These are phyloP conservation scores for Cyanoramphus novaezelandiae DNA, from an alignment of 2,113 vertebrate genomes.

Conservation along the genomic window DNA sequence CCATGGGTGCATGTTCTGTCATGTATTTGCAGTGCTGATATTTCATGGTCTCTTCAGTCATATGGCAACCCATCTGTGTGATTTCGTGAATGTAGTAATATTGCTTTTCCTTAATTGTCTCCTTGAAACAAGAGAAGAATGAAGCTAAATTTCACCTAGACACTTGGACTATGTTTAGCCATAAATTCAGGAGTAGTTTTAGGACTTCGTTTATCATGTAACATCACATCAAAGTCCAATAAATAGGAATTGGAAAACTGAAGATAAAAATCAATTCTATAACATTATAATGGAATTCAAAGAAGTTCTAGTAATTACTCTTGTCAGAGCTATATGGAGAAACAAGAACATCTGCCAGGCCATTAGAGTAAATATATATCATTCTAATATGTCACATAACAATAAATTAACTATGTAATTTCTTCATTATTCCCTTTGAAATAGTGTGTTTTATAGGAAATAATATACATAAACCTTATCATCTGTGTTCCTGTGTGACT, in stretches of 20 bases:
- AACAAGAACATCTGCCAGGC: neutral
- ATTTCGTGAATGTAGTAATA: fast-evolving
- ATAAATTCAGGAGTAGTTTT: neutral
- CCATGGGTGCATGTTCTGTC: neutral
- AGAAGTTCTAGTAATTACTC: neutral
- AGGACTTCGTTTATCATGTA: neutral
- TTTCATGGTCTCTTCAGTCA: neutral
- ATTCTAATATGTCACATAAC: neutral
- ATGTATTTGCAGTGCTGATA: neutral
- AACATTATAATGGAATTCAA: neutral
- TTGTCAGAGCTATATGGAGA: neutral
- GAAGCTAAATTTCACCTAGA: neutral
- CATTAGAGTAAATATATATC: neutral
- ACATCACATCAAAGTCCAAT: neutral
- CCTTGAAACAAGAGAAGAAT: neutral
- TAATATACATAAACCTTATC: neutral
- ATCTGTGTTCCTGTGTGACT: neutral
- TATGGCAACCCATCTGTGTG: neutral
- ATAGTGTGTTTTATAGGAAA: neutral
- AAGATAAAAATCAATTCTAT: neutral
- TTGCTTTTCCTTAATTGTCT: neutral
- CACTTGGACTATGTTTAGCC: fast-evolving
- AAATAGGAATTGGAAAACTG: neutral
- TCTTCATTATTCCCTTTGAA: neutral
- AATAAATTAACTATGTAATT: neutral